phyloP scores from a whole-genome alignment of 2,797 vertebrate genomes.

The Anguilla obscura region DNA sequence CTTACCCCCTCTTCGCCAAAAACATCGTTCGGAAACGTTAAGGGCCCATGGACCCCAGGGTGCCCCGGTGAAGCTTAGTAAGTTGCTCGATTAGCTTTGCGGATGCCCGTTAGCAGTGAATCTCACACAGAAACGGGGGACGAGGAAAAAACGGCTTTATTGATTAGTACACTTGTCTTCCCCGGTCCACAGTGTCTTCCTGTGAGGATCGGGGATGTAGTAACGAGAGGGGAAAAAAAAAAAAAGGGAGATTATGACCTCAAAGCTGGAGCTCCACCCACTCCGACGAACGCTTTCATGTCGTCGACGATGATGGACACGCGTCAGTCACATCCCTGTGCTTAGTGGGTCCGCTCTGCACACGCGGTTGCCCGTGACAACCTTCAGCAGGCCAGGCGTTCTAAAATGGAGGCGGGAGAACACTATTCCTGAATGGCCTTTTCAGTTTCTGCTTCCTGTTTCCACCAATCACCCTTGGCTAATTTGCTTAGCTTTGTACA shows the following conservation, averaged over 20 bases:
- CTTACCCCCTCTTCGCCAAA: background rate
- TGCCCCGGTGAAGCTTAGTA: background rate
- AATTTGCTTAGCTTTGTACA: background rate
- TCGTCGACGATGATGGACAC: background rate
- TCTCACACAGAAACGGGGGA: background rate
- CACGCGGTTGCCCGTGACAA: background rate
- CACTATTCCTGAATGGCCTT: background rate
- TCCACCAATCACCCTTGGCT: background rate
- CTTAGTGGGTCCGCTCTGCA: background rate
- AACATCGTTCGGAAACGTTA: background rate
- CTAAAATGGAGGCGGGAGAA: background rate
- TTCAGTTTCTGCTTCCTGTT: background rate
- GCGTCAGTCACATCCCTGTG: background rate
- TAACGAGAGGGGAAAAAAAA: background rate
- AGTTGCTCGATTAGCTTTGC: background rate
- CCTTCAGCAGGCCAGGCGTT: background rate
- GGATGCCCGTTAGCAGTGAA: background rate
- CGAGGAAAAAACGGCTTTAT: constrained; percentile 27
- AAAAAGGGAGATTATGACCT: background rate
- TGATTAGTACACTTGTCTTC: background rate
- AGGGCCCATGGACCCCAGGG: background rate
- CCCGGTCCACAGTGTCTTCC: background rate
- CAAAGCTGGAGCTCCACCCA: background rate
- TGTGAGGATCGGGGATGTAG: background rate
- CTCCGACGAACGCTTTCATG: too few relatives aligned